Evolutionary conservation across 2,113 vertebrate species (phyloP).

Genomic region (Dissostichus mawsoni): DNA sequence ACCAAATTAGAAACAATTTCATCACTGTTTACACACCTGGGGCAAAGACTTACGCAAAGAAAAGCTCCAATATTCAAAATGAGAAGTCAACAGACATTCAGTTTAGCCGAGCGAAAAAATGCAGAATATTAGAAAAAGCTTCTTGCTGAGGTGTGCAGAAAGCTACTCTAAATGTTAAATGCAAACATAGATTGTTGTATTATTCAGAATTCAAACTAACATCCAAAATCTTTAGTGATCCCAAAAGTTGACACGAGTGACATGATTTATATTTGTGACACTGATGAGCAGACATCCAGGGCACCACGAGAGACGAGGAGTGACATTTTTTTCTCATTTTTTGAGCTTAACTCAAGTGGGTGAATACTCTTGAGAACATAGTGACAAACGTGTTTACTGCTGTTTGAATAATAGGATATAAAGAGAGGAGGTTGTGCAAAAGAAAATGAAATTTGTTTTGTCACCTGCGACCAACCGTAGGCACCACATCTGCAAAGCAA

Average conservation of each 20-base stretch:
- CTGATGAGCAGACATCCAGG: conserved; percentile 31
- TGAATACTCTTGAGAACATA: neutral
- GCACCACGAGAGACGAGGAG: conserved; percentile 22
- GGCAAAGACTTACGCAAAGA: conserved; percentile 53
- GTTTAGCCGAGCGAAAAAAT: conserved; percentile 18
- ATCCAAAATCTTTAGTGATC: neutral
- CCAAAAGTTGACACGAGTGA: neutral
- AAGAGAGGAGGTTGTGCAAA: neutral
- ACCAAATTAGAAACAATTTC: conserved; percentile 66
- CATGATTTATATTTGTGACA: neutral
- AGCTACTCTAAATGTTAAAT: neutral
- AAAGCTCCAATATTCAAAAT: conserved; percentile 41
- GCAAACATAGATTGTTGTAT: neutral
- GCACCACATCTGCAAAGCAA: conserved; percentile 27
- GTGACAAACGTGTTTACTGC: conserved; percentile 9
- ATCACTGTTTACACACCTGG: conserved; percentile 67
- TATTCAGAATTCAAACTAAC: neutral
- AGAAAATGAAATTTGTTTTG: conserved; percentile 17
- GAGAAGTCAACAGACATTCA: conserved; percentile 42
- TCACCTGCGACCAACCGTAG: conserved; percentile 20
- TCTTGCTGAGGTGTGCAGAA: neutral
- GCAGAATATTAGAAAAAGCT: conserved; percentile 17
- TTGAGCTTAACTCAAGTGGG: conserved; percentile 7
- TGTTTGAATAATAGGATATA: conserved; percentile 25
- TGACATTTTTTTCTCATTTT: conserved; percentile 17